Conservation (phyloP, 2,113 vertebrate species). For the Centropus bengalensis region DNA sequence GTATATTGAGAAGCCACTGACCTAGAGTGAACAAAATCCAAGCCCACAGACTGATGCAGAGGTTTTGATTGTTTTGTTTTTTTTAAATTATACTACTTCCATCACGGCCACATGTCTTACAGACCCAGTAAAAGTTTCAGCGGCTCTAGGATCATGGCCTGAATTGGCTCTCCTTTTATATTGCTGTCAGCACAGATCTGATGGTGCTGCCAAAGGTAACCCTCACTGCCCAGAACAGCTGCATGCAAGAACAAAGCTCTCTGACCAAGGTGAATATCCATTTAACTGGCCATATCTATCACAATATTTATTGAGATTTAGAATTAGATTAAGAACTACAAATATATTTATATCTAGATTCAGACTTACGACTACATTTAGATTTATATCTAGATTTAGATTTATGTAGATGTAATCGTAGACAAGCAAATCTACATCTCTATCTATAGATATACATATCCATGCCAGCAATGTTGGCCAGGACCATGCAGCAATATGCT, state of each 20-base stretch:
- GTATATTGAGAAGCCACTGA: neutral
- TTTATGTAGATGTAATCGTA: neutral
- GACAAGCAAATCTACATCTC: neutral
- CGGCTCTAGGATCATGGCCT: neutral
- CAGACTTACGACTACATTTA: neutral
- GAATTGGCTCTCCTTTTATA: neutral
- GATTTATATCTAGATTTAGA: neutral
- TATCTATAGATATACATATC: neutral
- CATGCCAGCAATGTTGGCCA: neutral
- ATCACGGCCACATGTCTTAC: fast-evolving
- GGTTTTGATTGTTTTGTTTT: neutral
- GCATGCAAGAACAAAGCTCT: neutral
- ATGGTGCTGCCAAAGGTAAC: neutral
- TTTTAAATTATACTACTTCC: neutral
- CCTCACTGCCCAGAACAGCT: neutral
- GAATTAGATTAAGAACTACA: no score
- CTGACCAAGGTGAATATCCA: neutral
- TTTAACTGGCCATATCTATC: neutral
- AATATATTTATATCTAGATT: neutral
- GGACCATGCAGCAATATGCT: neutral
- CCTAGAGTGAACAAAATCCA: neutral
- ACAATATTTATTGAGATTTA: neutral
- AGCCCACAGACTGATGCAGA: neutral
- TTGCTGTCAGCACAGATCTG: neutral
- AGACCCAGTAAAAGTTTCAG: neutral